Evolutionary conservation across 2,888 invertebrate genomes (phyloP).

Genomic region (Notodonta dromedarius): DNA sequence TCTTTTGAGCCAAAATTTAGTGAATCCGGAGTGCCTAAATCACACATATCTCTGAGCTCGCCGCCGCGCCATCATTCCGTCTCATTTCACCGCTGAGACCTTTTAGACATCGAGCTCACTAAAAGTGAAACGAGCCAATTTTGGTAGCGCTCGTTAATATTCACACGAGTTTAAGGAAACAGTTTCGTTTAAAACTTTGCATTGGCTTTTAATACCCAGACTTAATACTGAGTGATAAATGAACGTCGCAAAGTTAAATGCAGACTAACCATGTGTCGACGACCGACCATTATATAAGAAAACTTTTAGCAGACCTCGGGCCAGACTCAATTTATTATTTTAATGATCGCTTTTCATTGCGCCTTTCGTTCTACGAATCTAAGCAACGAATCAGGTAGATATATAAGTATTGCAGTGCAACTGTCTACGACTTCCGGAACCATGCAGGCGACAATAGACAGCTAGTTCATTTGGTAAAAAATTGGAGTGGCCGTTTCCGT

Average conservation of each 20-base stretch:
- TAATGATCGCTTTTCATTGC: conserved; percentile 42
- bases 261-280: conserved; percentile 51
- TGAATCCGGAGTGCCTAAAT: conserved; percentile 10
- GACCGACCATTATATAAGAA: conserved; percentile 60
- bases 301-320: conserved; percentile 57
- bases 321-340: conserved; percentile 55
- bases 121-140: conserved; percentile 9
- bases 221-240: conserved; percentile 59
- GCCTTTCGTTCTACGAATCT: conserved; percentile 18
- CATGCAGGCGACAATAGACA: too few species aligned
- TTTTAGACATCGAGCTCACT: conserved; percentile 5
- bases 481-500: too few species aligned
- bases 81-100: conserved; percentile 12
- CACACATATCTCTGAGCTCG: conserved; percentile 17
- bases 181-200: conserved; percentile 24
- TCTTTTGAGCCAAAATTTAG: conserved; percentile 21
- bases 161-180: conserved; percentile 14
- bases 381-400: conserved; percentile 1
- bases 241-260: conserved; percentile 52
- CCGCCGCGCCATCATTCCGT: too few species aligned
- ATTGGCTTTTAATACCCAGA: conserved; percentile 32
- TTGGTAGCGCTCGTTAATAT: conserved; percentile 10
- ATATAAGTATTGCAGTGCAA: too few species aligned
- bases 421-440: too few species aligned
- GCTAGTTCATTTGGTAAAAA: too few species aligned